phyloP scores from a whole-genome alignment of 2,113 vertebrate genomes.

The Pleuronectes platessa region DNA sequence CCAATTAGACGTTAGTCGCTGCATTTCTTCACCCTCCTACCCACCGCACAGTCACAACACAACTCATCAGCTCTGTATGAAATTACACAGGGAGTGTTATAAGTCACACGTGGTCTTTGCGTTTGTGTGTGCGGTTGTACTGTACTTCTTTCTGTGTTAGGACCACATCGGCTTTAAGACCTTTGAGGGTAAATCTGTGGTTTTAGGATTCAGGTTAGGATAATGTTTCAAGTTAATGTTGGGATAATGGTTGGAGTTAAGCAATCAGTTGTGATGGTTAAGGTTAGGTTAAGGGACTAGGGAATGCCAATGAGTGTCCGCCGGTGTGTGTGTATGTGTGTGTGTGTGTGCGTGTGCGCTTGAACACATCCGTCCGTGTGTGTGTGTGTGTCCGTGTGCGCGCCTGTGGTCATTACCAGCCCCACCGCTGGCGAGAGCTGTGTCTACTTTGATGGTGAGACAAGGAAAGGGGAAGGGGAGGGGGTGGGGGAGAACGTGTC shows the following conservation, averaged over 20 bases:
- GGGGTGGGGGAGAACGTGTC: constrained; percentile 33
- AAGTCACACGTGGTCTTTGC: neutral
- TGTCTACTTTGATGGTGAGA: constrained; percentile 69
- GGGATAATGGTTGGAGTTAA: neutral
- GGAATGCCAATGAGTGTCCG: neutral
- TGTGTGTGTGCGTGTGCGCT: neutral
- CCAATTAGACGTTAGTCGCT: neutral
- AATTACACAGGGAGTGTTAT: neutral
- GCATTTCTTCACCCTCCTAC: neutral
- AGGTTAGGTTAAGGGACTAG: neutral
- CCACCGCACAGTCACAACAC: neutral
- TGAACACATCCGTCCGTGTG: constrained; percentile 1
- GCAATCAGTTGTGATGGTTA: neutral
- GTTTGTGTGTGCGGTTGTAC: no score
- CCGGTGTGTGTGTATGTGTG: neutral
- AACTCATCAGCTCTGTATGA: neutral
- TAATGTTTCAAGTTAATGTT: neutral
- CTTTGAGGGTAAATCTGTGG: neutral
- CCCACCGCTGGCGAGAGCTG: constrained; percentile 48
- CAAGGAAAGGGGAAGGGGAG: neutral
- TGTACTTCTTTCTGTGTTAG: neutral
- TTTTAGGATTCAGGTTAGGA: neutral
- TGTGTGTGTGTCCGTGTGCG: constrained; percentile 6
- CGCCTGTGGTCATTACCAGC: constrained; percentile 66
- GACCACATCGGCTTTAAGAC: neutral